Percentiles rank a stretch among this genome's conserved stretches.
phyloP scores from a whole-genome alignment of 2,113 vertebrate genomes.

The Rhinolophus sinicus region DNA sequence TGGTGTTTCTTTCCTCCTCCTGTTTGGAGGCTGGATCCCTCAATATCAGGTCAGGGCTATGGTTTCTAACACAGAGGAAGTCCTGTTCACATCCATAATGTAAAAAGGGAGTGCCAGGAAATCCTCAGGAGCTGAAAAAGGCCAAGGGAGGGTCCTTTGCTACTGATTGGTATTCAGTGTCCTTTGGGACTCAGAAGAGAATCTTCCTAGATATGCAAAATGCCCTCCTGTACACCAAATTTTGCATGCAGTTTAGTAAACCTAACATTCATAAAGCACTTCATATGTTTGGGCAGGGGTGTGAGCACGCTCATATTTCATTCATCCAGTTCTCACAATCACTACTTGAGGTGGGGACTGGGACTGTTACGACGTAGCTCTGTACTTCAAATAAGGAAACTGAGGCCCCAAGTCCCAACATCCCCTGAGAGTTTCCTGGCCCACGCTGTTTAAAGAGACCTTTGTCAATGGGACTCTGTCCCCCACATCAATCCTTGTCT shows the following conservation, averaged over 20 bases:
- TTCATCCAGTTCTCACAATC: background rate
- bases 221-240: background rate
- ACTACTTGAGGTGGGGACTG: background rate
- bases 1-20: background rate
- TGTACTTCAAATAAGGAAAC: background rate
- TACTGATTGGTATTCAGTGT: background rate
- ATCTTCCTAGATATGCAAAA: background rate
- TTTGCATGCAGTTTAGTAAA: background rate
- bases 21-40: background rate
- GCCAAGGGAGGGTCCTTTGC: background rate
- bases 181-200: background rate
- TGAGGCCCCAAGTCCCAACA: background rate
- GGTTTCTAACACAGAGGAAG: slow-evolving; percentile 3
- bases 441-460: background rate
- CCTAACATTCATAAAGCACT: background rate
- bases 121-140: background rate
- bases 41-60: background rate
- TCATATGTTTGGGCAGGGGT: background rate
- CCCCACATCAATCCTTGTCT: background rate
- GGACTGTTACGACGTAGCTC: background rate
- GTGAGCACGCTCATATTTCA: background rate
- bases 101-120: background rate
- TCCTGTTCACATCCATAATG: background rate
- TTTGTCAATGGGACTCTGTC: background rate
- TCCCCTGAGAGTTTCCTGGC: background rate